Evolutionary conservation across 2,113 vertebrate species (phyloP), one percentile per base, ranked within the genome.

Genomic region (Lathamus discolor): DNA sequence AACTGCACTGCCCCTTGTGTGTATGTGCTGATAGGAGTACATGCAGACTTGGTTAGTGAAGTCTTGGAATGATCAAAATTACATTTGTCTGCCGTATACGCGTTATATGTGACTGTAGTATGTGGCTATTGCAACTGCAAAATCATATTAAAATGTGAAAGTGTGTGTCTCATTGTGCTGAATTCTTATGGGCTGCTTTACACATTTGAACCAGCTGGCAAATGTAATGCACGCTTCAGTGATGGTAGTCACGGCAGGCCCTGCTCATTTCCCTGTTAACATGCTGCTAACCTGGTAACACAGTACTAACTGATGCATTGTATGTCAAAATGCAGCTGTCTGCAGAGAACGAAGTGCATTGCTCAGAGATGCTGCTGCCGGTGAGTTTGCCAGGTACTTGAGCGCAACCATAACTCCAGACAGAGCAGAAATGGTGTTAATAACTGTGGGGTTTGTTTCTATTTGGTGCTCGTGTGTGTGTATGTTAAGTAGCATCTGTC

Each of bases 241-340:
- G 16, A 12, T 24, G 74, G 43, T 2, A 5, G 25, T 29, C n/a
- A 7, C 12, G 67, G 55, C 17, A 23, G 19, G 25, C 28, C 4
- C 51, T 61, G 15, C 63, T 80, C 31, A 15, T 51, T 84, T 57
- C 44, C 20, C 28, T 31, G 43, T 35, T 5, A 23, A 13, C 20
- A 6, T 17, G 44, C 8, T 69, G 39, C 43, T 62, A 22, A 19
- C 13, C 35, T 74, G 67, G 17, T 39, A 43, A 2, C 28, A 5
- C 0, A 1, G 37, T 9, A 2, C 52, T 70, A 24, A 23, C 31
- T 0, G 2, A 18, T 16, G 17, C 24, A 0, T 2, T 52, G 61
- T 37, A 6, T 41, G 27, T 13, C 62, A 66, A 51, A 35, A n/a
- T 3, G 4, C 44, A 10, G 37, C 6, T 35, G 7, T 62, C 41